Conservation (phyloP, 2,113 vertebrate species). For the Colius striatus region DNA sequence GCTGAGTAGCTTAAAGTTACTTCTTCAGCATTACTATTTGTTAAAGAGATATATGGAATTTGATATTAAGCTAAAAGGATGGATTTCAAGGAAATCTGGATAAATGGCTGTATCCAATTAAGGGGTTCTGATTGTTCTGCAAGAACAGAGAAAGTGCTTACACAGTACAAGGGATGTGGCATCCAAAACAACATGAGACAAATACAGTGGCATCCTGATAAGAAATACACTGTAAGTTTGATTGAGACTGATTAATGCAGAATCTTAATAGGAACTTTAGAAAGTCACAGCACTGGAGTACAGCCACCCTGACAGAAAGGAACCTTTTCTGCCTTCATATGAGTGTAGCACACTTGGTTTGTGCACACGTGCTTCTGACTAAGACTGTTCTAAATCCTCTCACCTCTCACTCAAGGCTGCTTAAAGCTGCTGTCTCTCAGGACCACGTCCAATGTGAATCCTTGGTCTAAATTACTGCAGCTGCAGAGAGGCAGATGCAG, state of each 20-base stretch:
- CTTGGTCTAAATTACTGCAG: not conserved
- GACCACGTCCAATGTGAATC: not conserved
- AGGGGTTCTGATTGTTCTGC: not conserved
- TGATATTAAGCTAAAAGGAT: not conserved
- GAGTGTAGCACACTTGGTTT: not conserved
- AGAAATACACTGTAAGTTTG: not conserved
- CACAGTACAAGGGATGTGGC: not conserved
- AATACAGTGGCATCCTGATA: not conserved
- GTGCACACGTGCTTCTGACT: not conserved
- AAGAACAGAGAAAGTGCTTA: not conserved
- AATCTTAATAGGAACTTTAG: not conserved
- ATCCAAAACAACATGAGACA: not conserved
- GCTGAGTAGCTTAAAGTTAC: not conserved
- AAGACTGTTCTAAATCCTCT: not conserved
- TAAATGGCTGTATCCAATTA: not conserved
- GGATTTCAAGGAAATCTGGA: not conserved
- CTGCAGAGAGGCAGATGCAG: not conserved
- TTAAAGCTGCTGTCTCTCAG: not conserved
- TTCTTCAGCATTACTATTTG: not conserved
- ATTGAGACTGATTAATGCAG: not conserved
- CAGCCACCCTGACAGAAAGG: not conserved
- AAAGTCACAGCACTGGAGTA: not conserved
- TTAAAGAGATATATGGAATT: not conserved
- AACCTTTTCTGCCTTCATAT: rapidly evolving
- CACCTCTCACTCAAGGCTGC: not conserved